Conservation (phyloP, 2,797 vertebrate genomes). For the Thamnophis elegans region DNA sequence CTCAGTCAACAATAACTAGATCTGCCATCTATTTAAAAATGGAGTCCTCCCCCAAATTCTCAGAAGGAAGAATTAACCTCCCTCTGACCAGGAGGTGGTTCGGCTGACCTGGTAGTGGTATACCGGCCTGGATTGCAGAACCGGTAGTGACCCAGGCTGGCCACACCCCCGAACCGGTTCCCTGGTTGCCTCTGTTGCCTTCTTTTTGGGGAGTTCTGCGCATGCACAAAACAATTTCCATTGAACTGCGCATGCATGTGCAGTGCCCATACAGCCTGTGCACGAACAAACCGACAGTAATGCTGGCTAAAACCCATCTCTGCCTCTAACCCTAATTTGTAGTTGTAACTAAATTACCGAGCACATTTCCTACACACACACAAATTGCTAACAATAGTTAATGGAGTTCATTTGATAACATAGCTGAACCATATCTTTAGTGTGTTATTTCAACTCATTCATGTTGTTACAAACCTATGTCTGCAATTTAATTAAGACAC, state of each 20-base stretch:
- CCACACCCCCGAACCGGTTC: no score
- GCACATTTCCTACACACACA: neutral
- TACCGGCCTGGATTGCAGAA: no score
- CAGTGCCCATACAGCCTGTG: no score
- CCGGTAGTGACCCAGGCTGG: no score
- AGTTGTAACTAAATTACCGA: neutral
- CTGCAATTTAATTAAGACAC: neutral
- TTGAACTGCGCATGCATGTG: no score
- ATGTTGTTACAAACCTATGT: fast-evolving
- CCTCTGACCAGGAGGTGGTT: neutral
- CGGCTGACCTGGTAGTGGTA: no score
- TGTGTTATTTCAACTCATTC: neutral
- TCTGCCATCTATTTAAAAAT: neutral
- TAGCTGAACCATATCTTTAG: neutral
- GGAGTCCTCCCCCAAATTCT: neutral
- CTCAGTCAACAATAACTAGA: neutral
- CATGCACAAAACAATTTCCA: no score
- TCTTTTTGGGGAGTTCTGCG: no score
- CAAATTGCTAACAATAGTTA: neutral
- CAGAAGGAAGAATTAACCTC: neutral
- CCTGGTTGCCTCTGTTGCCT: no score
- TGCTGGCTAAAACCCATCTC: no score
- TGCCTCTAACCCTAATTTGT: neutral
- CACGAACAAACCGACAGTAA: no score
- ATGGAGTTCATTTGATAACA: neutral